phyloP scores from a whole-genome alignment of 53 echinoderm and acorn worm species.

The Stichopus horrens region DNA sequence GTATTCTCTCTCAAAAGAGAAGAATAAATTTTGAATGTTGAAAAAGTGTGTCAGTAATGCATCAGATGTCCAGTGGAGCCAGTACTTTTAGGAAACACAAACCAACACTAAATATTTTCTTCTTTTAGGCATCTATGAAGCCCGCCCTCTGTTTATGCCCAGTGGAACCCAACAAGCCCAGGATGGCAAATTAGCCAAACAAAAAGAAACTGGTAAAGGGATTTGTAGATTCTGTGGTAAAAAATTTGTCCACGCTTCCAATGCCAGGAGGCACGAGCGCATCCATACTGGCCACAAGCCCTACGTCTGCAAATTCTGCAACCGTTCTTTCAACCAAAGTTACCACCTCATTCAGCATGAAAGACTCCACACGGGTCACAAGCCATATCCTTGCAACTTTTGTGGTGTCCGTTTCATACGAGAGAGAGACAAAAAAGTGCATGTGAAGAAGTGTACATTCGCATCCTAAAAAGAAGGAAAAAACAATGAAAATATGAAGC shows the following conservation, averaged over 20 bases:
- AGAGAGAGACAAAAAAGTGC: not conserved
- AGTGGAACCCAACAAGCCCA: not conserved
- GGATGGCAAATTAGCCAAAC: not conserved
- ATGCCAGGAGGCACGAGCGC: not conserved
- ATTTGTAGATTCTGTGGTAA: slow-evolving; percentile 5
- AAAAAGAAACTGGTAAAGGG: not conserved
- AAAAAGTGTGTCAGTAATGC: no score
- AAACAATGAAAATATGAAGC: no score
- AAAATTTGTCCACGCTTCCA: not conserved
- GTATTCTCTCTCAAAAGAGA: no score
- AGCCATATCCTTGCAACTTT: slow-evolving; percentile 30
- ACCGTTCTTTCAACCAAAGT: slow-evolving; percentile 13
- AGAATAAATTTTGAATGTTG: no score
- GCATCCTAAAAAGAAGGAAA: no score
- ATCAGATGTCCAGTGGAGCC: no score
- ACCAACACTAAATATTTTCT: not conserved
- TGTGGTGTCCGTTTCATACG: slow-evolving; percentile 2
- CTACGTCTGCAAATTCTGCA: slow-evolving; percentile 17
- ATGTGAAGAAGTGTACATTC: slow-evolving; percentile 7
- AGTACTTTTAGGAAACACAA: no score
- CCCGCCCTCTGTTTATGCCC: not conserved
- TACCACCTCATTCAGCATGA: slow-evolving; percentile 15
- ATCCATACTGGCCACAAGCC: slow-evolving; percentile 29
- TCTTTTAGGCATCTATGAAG: not conserved
- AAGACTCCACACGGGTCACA: slow-evolving; percentile 28